phyloP scores from a whole-genome alignment of 2,113 vertebrate species.

The Prinia subflava region DNA sequence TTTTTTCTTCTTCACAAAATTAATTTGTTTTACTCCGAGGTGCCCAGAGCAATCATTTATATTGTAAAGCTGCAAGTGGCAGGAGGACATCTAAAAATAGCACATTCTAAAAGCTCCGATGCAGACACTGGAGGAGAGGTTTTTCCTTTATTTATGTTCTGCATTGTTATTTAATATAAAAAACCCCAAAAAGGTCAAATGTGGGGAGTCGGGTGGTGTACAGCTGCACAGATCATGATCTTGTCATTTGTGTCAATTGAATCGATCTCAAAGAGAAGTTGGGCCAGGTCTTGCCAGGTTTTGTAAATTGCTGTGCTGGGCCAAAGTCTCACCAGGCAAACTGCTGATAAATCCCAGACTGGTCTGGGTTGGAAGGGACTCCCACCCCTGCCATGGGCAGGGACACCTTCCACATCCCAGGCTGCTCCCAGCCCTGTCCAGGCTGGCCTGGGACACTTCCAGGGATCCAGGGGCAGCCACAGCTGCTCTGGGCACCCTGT shows the following conservation, averaged over 20 bases:
- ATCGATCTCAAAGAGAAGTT: neutral
- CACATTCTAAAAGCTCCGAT: neutral
- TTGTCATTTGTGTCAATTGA: neutral
- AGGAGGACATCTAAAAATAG: constrained; percentile 25
- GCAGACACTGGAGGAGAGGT: neutral
- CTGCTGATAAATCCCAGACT: neutral
- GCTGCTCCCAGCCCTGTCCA: accelerated
- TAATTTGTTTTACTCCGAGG: constrained; percentile 22
- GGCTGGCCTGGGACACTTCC: accelerated
- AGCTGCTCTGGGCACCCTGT: neutral
- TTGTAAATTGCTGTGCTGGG: neutral
- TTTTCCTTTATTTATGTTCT: neutral
- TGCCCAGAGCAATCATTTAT: constrained; percentile 17
- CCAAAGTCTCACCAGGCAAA: neutral
- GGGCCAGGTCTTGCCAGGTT: neutral
- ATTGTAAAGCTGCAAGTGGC: constrained; percentile 23
- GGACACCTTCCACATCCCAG: neutral
- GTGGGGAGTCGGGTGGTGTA: accelerated
- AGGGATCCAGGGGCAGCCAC: neutral
- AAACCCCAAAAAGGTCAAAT: neutral
- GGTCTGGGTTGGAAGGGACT: neutral
- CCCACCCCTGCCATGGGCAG: neutral
- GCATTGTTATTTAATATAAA: neutral
- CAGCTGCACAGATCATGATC: accelerated
- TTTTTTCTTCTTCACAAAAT: neutral